Evolutionary conservation across 2,888 invertebrate species (phyloP).

Genomic region (Cantharis lateralis): DNA sequence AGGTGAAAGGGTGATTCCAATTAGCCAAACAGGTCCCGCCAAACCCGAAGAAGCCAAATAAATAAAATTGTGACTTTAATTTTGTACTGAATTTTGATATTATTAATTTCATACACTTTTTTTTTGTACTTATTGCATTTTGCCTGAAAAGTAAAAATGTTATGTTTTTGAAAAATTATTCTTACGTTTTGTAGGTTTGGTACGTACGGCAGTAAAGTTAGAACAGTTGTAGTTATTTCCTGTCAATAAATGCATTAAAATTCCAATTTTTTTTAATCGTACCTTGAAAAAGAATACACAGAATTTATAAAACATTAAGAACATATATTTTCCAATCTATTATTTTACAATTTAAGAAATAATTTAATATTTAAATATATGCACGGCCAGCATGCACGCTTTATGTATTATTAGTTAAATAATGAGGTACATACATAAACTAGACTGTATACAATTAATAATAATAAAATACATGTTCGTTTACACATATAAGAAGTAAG

Average conservation of each 20-base stretch:
- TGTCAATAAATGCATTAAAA: too few species aligned
- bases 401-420: conserved; percentile 37
- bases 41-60: neutral
- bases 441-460: conserved; percentile 30
- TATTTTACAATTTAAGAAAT: conserved; percentile 43
- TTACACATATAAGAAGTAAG: conserved; percentile 6
- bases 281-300: neutral
- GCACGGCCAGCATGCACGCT: conserved; percentile 52
- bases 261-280: too few species aligned
- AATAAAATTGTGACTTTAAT: neutral
- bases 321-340: conserved; percentile 40
- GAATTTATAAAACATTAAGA: conserved; percentile 46
- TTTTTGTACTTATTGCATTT: neutral
- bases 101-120: neutral
- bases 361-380: conserved; percentile 44
- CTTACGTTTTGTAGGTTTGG: too few species aligned
- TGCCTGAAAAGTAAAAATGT: neutral
- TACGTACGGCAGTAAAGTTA: too few species aligned
- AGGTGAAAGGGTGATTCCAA: conserved; percentile 55
- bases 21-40: conserved; percentile 49
- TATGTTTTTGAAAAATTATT: too few species aligned
- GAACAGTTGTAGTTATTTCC: neutral
- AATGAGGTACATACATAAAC: conserved; percentile 39
- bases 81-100: neutral
- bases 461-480: conserved; percentile 32